Evolutionary conservation across 1,140 invertebrate species (phyloP).

Genomic region (Procambarus virginalis): DNA sequence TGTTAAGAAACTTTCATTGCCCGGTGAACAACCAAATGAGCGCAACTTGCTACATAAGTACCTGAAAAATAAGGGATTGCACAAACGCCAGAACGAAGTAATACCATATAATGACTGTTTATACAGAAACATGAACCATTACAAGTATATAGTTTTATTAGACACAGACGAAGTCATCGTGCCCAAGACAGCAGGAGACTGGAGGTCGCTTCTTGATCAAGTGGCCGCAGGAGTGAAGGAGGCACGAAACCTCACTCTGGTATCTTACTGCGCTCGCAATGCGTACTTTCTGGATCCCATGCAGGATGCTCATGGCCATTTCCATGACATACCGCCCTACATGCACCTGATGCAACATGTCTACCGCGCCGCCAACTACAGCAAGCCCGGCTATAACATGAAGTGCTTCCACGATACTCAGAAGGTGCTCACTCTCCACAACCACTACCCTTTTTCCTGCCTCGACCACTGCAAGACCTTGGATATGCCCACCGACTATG

Average conservation of each 20-base stretch:
- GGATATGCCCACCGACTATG: constrained; percentile 86
- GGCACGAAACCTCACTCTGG: constrained; percentile 83
- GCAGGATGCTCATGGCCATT: constrained; percentile 86
- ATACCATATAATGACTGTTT: constrained; percentile 98
- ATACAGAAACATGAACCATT: constrained; percentile 93
- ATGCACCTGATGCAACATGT: constrained; percentile 97
- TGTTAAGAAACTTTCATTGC: constrained; percentile 89
- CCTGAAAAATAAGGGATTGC: constrained; percentile 85
- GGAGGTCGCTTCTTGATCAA: constrained; percentile 86
- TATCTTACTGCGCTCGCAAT: constrained; percentile 93
- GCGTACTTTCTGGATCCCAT: constrained; percentile 96
- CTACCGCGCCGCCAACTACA: constrained; percentile 91
- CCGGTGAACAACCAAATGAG: constrained; percentile 92
- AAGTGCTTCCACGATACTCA: constrained; percentile 96
- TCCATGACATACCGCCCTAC: constrained; percentile 88
- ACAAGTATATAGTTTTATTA: constrained; percentile 91
- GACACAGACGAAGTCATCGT: constrained; percentile 94
- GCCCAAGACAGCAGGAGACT: constrained; percentile 79
- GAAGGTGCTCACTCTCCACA: constrained; percentile 90
- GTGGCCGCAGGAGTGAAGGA: constrained; percentile 80
- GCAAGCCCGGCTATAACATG: constrained; percentile 93
- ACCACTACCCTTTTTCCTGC: constrained; percentile 93
- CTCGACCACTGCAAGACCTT: constrained; percentile 90
- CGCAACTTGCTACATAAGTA: constrained; percentile 91
- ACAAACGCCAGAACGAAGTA: constrained; percentile 95